Conservation (phyloP, 2,888 invertebrate species). For the Himalopsyche kuldschensis region DNA sequence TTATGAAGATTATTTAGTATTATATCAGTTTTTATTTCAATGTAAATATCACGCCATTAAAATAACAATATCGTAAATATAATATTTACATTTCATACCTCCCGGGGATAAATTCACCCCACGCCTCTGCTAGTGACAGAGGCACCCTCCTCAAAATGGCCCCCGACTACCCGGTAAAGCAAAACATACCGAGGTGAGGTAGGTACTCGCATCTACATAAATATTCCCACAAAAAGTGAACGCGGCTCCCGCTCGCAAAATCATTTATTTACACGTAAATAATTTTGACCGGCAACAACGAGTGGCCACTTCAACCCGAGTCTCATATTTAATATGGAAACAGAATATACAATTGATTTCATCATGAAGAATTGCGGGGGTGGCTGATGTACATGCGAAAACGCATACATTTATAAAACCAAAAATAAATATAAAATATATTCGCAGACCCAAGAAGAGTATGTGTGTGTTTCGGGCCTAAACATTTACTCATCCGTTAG, state of each 20-base stretch:
- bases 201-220: background rate
- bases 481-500: too few species aligned
- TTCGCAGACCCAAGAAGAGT: too few species aligned
- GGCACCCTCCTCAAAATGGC: background rate
- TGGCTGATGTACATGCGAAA: too few species aligned
- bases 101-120: background rate
- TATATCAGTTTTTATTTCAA: too few species aligned
- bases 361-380: background rate
- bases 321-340: background rate
- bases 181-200: background rate
- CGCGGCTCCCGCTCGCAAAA: background rate
- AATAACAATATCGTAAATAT: too few species aligned
- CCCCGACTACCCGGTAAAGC: background rate
- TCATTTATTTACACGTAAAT: background rate
- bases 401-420: too few species aligned
- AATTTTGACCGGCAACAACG: background rate
- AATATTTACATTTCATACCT: too few species aligned
- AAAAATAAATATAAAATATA: too few species aligned
- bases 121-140: background rate
- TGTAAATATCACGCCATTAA: too few species aligned
- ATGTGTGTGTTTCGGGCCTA: too few species aligned
- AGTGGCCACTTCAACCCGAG: background rate
- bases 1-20: too few species aligned
- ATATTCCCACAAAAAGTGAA: background rate
- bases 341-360: background rate